A percentile compares a stretch with the other conserved stretches of the same genome.
Evolutionary conservation across 2,113 vertebrate species (phyloP).

Genomic region (Anser brachyrhynchus): DNA sequence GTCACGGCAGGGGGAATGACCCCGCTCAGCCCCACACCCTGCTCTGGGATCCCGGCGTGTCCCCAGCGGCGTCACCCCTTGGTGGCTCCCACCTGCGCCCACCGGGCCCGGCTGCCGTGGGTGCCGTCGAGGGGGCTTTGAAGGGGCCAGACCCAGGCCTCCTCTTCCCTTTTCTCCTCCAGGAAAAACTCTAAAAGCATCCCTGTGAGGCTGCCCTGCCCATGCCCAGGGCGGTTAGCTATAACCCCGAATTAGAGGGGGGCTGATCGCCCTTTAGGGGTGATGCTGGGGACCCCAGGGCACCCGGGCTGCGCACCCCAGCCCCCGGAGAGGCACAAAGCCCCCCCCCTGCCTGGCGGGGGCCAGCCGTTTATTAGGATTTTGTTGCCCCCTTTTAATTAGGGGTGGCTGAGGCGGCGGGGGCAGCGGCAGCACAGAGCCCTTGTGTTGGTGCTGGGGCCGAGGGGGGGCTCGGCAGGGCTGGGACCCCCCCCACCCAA

Average conservation of each 20-base stretch:
- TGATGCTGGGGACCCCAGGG: background rate
- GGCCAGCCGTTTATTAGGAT: background rate
- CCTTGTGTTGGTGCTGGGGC: background rate
- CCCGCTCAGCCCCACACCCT: background rate
- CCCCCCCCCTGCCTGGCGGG: background rate
- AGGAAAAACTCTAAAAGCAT: background rate
- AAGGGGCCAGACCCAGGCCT: background rate
- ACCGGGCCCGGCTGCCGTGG: fast-evolving
- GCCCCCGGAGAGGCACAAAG: background rate
- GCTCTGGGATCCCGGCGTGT: background rate
- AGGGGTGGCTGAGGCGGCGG: background rate
- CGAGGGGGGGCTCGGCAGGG: background rate
- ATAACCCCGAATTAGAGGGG: background rate
- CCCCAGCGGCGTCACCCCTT: background rate
- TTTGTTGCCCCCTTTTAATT: background rate
- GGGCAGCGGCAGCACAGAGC: background rate
- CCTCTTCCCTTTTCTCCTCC: background rate
- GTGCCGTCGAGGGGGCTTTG: background rate
- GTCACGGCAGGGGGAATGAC: background rate
- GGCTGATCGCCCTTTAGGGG: background rate
- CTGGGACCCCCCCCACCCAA: background rate
- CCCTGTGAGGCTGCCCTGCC: background rate
- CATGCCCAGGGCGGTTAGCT: background rate
- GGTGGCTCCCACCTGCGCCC: background rate
- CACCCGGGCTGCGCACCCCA: background rate